phyloP scores from a whole-genome alignment of 2,888 invertebrate genomes.

The Hydriomena furcata region DNA sequence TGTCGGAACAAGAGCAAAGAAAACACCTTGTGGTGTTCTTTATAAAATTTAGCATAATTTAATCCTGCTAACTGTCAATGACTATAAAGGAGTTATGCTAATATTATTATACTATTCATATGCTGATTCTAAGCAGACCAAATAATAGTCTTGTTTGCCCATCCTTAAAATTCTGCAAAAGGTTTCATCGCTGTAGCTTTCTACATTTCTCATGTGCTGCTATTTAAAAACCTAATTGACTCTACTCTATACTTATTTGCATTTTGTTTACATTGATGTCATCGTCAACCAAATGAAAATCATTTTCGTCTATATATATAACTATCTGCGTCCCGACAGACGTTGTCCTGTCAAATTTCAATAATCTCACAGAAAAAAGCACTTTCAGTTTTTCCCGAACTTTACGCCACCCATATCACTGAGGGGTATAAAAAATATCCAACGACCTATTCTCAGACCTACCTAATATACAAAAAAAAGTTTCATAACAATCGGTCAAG shows the following conservation, averaged over 20 bases:
- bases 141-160: slow-evolving; percentile 21
- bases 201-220: slow-evolving; percentile 25
- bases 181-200: slow-evolving; percentile 27
- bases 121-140: slow-evolving; percentile 30
- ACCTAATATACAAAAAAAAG: too few relatives aligned
- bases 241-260: neutral
- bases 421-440: too few relatives aligned
- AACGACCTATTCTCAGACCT: too few relatives aligned
- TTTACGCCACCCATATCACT: too few relatives aligned
- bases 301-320: too few relatives aligned
- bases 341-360: too few relatives aligned
- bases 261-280: too few relatives aligned
- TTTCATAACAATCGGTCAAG: too few relatives aligned
- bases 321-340: too few relatives aligned
- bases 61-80: slow-evolving; percentile 8
- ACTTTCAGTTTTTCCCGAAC: too few relatives aligned
- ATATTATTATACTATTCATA: slow-evolving; percentile 28
- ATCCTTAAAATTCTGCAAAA: slow-evolving; percentile 33
- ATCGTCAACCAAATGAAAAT: too few relatives aligned
- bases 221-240: neutral
- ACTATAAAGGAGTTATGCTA: slow-evolving; percentile 22
- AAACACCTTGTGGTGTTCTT: neutral
- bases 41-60: slow-evolving; percentile 2
- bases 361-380: too few relatives aligned
- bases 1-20: neutral